Evolutionary conservation across 2,113 vertebrate genomes (phyloP), one percentile per base, ranked within the genome.

Genomic region (Tapirus terrestris): DNA sequence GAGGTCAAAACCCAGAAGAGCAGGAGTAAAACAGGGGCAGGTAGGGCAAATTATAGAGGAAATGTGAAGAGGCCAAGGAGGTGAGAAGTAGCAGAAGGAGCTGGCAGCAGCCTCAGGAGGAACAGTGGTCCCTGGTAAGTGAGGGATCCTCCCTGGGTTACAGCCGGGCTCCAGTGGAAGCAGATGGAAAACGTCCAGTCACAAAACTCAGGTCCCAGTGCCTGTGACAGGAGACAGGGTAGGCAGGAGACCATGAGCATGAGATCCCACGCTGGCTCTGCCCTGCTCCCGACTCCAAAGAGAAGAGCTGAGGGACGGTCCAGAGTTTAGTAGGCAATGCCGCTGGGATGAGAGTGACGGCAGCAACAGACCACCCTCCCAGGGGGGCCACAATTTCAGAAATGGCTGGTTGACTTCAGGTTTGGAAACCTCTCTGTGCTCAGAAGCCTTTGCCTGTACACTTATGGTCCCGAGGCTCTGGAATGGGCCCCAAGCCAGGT

Each of bases 1-100:
- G 51, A 70, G 33, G 0, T 53, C 17, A 79, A 92, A 92, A 53
- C 13, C 6, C 18, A 65, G 45, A 94, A 86, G 70, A 65, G 48
- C 31, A 75, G 33, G 73, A 29, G 12, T 80, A 68, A 53, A 75
- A 63, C 39, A 63, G 13, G 3, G 31, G 12, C 4, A 1, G 68
- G 29, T 13, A 77, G 61, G 61, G 68, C 43, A 70, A 21, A 88
- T 77, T 18, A 79, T 16, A 76, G 81, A 96, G 27, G 53, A 48
- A 9, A 14, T 5, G 67, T 6, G 14, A 61, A 31, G 21, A 76
- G 51, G 31, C 25, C n/a, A 76, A 72, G 17, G 13, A 63, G 25
- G 63, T 33, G 9, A 73, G 48, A 58, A 33, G 33, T 31, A 23
- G 61, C 60, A 82, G 29, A 43, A 33, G 75, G 36, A 25, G 48